phyloP scores from a whole-genome alignment of 2,113 vertebrate species.

The Amazona guildingii region DNA sequence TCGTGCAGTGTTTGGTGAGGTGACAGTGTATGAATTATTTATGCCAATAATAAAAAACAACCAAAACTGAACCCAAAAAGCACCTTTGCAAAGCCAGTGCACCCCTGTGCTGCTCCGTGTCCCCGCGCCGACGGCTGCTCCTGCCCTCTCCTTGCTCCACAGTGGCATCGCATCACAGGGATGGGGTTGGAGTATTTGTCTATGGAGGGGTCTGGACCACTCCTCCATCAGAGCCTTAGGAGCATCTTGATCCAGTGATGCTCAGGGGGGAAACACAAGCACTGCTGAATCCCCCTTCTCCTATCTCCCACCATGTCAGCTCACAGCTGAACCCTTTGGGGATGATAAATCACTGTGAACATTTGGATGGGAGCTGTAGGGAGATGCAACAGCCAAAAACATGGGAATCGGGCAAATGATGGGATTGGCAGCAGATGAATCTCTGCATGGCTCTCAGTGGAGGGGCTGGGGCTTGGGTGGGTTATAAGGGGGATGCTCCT shows the following conservation, averaged over 20 bases:
- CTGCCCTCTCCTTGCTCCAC: background rate
- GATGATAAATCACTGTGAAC: accelerated
- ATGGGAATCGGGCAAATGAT: background rate
- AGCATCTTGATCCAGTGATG: accelerated
- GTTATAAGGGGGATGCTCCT: background rate
- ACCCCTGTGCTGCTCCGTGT: background rate
- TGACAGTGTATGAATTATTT: slow-evolving; percentile 87
- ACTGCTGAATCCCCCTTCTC: background rate
- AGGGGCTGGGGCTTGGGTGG: background rate
- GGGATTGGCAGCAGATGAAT: background rate
- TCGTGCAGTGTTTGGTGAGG: slow-evolving; percentile 90
- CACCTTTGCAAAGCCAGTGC: slow-evolving; percentile 48
- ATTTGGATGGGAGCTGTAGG: background rate
- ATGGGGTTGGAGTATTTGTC: background rate
- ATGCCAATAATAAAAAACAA: slow-evolving; percentile 86
- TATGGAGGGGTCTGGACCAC: accelerated
- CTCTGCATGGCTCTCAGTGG: accelerated
- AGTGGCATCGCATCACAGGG: accelerated
- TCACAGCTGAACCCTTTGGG: background rate
- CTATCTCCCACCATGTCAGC: accelerated
- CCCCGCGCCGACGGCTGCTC: accelerated
- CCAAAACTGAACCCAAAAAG: background rate
- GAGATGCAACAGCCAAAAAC: accelerated
- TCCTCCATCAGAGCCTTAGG: background rate
- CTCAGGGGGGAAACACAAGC: accelerated